A percentile compares a stretch with the other conserved stretches of the same genome.
phyloP scores from a whole-genome alignment of 1,140 invertebrate species.

The Drosophila baimaii region DNA sequence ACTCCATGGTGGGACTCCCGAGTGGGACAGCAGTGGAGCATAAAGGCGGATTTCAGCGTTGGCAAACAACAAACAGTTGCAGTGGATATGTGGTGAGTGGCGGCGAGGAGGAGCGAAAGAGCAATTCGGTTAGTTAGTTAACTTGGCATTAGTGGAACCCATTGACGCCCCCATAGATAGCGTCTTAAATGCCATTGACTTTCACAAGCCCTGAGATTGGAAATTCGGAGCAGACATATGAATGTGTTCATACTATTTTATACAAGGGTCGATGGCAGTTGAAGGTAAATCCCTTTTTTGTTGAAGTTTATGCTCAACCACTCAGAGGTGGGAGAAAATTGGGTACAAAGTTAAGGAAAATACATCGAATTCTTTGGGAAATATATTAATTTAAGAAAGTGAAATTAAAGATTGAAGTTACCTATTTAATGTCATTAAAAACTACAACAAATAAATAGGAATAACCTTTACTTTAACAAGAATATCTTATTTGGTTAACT shows the following conservation, averaged over 20 bases:
- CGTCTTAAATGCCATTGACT: conserved; percentile 38
- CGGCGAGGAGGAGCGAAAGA: conserved; percentile 11
- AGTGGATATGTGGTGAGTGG: conserved; percentile 12
- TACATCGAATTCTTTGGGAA: not conserved
- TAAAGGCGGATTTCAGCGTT: conserved; percentile 68
- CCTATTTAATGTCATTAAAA: no score
- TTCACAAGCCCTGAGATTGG: conserved; percentile 29
- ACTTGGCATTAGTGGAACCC: conserved; percentile 59
- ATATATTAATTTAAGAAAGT: not conserved
- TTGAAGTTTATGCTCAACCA: not conserved
- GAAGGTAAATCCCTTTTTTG: not conserved
- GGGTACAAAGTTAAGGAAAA: not conserved
- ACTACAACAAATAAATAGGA: no score
- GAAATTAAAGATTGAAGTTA: not conserved
- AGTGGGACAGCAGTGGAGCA: conserved; percentile 14
- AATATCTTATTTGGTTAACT: no score
- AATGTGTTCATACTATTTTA: conserved; percentile 8
- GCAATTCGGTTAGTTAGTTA: conserved; percentile 65
- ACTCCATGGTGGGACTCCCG: conserved; percentile 12
- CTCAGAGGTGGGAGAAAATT: not conserved
- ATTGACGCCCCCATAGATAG: conserved; percentile 41
- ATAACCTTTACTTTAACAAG: not conserved
- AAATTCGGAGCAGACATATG: conserved; percentile 15
- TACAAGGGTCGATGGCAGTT: conserved; percentile 3
- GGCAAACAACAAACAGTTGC: conserved; percentile 26